These are phyloP conservation scores for Crotalus viridis DNA, from an alignment of 2,113 vertebrate genomes.

Conservation along the genomic window DNA sequence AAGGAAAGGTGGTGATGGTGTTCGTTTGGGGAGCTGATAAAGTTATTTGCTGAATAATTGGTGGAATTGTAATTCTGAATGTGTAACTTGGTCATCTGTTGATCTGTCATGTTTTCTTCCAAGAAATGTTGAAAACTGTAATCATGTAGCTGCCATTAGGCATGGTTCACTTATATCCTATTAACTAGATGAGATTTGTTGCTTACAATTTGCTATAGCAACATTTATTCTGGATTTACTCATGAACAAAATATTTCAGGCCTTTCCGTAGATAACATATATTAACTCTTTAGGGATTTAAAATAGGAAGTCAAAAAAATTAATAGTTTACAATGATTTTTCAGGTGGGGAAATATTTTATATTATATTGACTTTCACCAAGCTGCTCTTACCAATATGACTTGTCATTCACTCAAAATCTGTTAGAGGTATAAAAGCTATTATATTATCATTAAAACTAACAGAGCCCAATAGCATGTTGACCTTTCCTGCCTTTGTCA, in stretches of 20 bases:
- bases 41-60: not conserved
- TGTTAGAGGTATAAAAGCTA: not conserved
- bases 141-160: not conserved
- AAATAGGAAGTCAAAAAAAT: conserved; percentile 46
- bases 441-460: not conserved
- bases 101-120: not conserved
- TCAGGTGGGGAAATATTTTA: conserved; percentile 41
- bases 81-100: not conserved
- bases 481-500: conserved; percentile 6
- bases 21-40: not conserved
- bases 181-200: not conserved
- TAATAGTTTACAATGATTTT: conserved; percentile 50
- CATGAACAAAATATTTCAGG: conserved; percentile 29
- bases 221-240: conserved; percentile 47
- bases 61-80: not conserved
- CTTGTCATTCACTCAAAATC: conserved; percentile 11
- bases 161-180: not conserved
- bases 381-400: conserved; percentile 22
- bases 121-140: not conserved
- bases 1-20: not conserved
- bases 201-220: not conserved
- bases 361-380: conserved; percentile 37
- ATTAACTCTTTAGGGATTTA: conserved; percentile 56
- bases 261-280: conserved; percentile 10
- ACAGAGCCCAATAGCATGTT: rapidly evolving